A percentile compares a stretch with the other conserved stretches of the same genome.
phyloP scores from a whole-genome alignment of 2,113 vertebrate genomes.

The Merops nubicus region DNA sequence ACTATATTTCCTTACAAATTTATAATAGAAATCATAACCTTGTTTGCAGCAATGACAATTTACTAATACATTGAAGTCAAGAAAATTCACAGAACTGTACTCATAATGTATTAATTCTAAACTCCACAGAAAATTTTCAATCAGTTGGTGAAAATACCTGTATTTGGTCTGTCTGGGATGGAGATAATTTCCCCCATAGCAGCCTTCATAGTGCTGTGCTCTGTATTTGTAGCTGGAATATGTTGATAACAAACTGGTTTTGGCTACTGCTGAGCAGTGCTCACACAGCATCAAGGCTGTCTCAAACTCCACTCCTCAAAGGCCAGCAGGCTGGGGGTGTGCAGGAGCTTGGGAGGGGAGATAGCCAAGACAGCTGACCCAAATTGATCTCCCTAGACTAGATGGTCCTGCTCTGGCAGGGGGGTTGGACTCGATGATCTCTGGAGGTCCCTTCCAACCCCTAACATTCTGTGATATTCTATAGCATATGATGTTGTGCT shows the following conservation, averaged over 20 bases:
- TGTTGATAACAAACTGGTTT: neutral
- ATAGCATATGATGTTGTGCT: neutral
- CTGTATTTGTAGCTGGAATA: neutral
- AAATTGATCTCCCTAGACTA: no score
- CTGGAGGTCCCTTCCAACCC: no score
- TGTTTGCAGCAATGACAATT: neutral
- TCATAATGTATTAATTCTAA: neutral
- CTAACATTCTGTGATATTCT: no score
- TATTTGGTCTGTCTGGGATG: neutral
- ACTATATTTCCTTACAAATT: neutral
- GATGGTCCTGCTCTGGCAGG: no score
- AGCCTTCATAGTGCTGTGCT: neutral
- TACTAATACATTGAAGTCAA: neutral
- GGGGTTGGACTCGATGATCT: no score
- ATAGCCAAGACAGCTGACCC: neutral
- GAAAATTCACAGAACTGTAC: neutral
- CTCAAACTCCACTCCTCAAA: neutral
- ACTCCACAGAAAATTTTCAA: neutral
- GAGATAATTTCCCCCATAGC: neutral
- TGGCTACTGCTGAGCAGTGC: neutral
- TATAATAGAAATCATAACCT: slow-evolving; percentile 11
- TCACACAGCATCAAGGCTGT: neutral
- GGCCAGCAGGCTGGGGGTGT: neutral
- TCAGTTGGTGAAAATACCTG: neutral
- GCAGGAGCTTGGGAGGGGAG: neutral